Evolutionary conservation across 1,140 invertebrate species (phyloP), one percentile per base, ranked within the genome.

Genomic region (Conopomorpha cramerella): DNA sequence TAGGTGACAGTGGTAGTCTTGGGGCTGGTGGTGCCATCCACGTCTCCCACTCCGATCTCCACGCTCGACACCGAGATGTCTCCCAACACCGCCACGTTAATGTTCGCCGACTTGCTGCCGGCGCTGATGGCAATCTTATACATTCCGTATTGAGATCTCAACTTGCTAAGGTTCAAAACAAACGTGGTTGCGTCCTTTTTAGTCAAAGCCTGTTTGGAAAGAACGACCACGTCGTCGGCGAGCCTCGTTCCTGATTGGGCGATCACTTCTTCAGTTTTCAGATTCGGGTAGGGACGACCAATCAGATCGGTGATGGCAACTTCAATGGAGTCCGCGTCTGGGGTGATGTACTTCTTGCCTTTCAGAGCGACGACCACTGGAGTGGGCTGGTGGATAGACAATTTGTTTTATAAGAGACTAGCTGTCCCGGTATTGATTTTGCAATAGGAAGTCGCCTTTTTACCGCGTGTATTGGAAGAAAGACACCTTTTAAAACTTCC

Each of bases 21-120:
- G 1, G 90, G 84, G 41, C 89, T 85, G 12, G 89, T 87, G 8
- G 87, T 88, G 34, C 92, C 90, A 79, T 98, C 95, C 3, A 90
- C 86, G 71, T 97, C 94, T 11, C 86, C 88, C 16, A 94, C 85
- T n/a, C 93, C 93, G 42, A 98, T 82, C 62, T 96, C 92, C 16
- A 94, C 80, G 44, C 82, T 85, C 47, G 91, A 84, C 1, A 96
- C 79, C 38, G 82, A 79, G 2, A 95, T 83, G 37, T 86, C 82
- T 4, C 86, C 86, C 8, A 91, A 72, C 16, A 92, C 84, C 48
- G 90, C 88, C 3, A 92, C 79, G 17, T 83, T 82, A 30, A 95
- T 66, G 37, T 79, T 81, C 8, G 85, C 82, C 0, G 79, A 81
- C 48, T 94, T 83, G 48, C 79, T 53, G 45, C 83, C 84, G n/a